A percentile compares a stretch with the other conserved stretches of the same genome.
phyloP scores from a whole-genome alignment of 2,797 vertebrate species.

The Diceros bicornis region DNA sequence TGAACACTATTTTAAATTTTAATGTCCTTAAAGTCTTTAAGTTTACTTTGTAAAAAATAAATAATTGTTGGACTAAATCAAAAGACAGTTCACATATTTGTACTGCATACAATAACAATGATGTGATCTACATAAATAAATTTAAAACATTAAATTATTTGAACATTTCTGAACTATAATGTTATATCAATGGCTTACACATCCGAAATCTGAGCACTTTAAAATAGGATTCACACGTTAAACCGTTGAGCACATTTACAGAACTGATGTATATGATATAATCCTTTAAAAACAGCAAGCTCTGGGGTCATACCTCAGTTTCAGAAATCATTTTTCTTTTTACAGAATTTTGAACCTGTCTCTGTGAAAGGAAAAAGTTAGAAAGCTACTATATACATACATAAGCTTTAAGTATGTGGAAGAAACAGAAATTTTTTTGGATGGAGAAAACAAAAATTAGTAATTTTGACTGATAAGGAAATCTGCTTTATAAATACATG shows the following conservation, averaged over 20 bases:
- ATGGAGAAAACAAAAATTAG: constrained; percentile 67
- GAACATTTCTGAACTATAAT: constrained; percentile 75
- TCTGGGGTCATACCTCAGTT: constrained; percentile 16
- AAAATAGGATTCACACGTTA: constrained; percentile 61
- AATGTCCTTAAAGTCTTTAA: constrained; percentile 82
- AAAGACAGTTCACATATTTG: constrained; percentile 81
- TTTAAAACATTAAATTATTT: constrained; percentile 87
- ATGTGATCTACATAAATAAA: constrained; percentile 86
- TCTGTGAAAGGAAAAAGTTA: constrained; percentile 77
- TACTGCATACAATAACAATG: constrained; percentile 78
- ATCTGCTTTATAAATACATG: constrained; percentile 70
- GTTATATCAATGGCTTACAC: constrained; percentile 77
- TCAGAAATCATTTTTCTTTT: constrained; percentile 65
- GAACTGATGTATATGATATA: constrained; percentile 77
- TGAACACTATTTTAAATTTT: constrained; percentile 85
- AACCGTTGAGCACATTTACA: constrained; percentile 54
- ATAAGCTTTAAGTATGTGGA: constrained; percentile 71
- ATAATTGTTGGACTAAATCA: constrained; percentile 84
- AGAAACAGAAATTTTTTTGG: constrained; percentile 58
- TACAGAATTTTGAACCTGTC: constrained; percentile 80
- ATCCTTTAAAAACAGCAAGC: constrained; percentile 66
- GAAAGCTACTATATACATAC: constrained; percentile 72
- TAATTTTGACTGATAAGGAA: constrained; percentile 70
- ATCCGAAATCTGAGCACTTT: constrained; percentile 70
- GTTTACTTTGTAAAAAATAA: constrained; percentile 87